Evolutionary conservation across 2,888 invertebrate species (phyloP).

Genomic region (Vesta saturnalis): DNA sequence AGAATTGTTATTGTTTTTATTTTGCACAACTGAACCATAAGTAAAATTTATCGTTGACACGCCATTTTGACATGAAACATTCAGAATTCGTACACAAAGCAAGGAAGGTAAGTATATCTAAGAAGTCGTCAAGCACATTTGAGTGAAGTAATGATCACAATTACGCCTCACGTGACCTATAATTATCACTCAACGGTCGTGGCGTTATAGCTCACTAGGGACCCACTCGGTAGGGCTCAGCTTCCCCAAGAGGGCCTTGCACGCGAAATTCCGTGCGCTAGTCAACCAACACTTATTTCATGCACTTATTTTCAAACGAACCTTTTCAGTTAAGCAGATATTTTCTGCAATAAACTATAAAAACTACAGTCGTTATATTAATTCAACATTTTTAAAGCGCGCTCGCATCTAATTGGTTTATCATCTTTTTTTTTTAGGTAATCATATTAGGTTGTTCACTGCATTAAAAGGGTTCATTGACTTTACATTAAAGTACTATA

Average conservation of each 20-base stretch:
- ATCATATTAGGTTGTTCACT: too few relatives aligned
- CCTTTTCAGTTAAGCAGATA: constrained; percentile 24
- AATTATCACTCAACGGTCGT: constrained; percentile 60
- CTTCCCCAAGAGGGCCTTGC: constrained; percentile 44
- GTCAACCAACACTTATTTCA: constrained; percentile 36
- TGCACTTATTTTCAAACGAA: constrained; percentile 32
- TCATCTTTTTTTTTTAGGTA: too few relatives aligned
- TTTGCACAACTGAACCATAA: background rate
- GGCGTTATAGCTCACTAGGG: constrained; percentile 50
- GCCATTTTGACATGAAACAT: constrained; percentile 8
- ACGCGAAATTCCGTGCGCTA: constrained; percentile 44
- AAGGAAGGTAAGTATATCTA: constrained; percentile 32
- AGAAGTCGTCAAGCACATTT: constrained; percentile 43
- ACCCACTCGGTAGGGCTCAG: constrained; percentile 44
- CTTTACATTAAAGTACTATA: too few relatives aligned
- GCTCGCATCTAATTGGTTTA: too few relatives aligned
- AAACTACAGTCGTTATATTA: background rate
- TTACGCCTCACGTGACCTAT: constrained; percentile 61
- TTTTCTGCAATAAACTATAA: constrained; percentile 15
- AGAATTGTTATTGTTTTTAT: too few relatives aligned
- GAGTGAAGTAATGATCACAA: constrained; percentile 56
- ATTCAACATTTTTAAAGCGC: too few relatives aligned
- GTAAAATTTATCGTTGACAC: constrained; percentile 6
- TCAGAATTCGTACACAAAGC: constrained; percentile 20
- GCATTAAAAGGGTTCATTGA: too few relatives aligned